Evolutionary conservation across 2,888 invertebrate species (phyloP), one percentile per base, ranked within the genome.

Genomic region (Liopterus haemorrhoidalis): DNA sequence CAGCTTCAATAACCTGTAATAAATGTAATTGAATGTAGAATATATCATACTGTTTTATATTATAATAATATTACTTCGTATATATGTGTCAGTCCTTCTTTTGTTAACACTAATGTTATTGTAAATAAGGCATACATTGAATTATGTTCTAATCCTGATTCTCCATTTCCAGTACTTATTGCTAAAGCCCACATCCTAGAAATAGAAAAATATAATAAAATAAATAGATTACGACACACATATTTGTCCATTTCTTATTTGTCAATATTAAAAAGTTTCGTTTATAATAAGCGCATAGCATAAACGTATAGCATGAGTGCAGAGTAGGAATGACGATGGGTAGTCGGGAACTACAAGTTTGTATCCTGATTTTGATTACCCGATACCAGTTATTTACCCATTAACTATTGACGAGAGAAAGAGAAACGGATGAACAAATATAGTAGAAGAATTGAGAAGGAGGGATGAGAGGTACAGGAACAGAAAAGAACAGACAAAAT

Each of bases 141-240:
- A 50, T 86, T 91, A 58, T 82, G 76, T 60, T 89, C 87, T 52
- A 81, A 82, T 1, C 86, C 90, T 48, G 79, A 78, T 56, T 82
- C 84, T 0, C 78, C 79, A 57, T 81, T 81, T 3, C 85, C 87
- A 2, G 81, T 78, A 52, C 75, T 75, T 33, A 88, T 74, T 5
- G 78, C 78, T 4, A 87, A 65, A 1, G 82, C 85, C 87, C 87
- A 89, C 20, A 86, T 77, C 61, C 81, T 81, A 61, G n/a, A 64
- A 45, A 51, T 35, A 40, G 37, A 42, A 20, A 31, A 30, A 8
- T 6, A 25, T 18, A 35, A 27, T 6, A 40, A 28, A 14, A 22
- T 16, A 36, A n/a, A 41, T n/a, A 38, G 37, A 31, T 32, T n/a
- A n/a, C n/a, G n/a, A n/a, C n/a, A n/a, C n/a, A n/a, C n/a, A n/a